These are phyloP conservation scores for Cyclophora punctaria DNA, from an alignment of 2,888 invertebrate species.

Conservation along the genomic window DNA sequence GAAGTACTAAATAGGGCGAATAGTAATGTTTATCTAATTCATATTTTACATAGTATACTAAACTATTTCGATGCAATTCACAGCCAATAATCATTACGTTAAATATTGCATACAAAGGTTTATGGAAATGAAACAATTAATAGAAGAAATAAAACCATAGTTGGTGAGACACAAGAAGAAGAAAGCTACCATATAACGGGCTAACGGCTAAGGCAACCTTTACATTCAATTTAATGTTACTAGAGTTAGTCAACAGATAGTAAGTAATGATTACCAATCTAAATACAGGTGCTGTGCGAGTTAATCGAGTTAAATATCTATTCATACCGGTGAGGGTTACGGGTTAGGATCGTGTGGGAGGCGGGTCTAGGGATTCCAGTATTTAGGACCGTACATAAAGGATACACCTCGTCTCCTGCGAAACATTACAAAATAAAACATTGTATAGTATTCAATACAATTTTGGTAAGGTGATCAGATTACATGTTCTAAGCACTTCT, in stretches of 20 bases:
- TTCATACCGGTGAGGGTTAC: conserved; percentile 26
- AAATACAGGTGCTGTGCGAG: conserved; percentile 24
- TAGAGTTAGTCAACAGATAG: conserved; percentile 29
- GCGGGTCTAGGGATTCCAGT: conserved; percentile 10
- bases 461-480: too few relatives aligned
- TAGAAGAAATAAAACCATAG: conserved; percentile 3
- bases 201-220: conserved; percentile 34
- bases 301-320: conserved; percentile 17
- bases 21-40: too few relatives aligned
- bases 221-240: conserved; percentile 22
- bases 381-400: conserved; percentile 21
- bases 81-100: too few relatives aligned
- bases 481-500: too few relatives aligned
- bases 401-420: conserved; percentile 20
- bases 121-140: too few relatives aligned
- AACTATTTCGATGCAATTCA: neutral
- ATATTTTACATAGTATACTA: neutral
- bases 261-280: conserved; percentile 16
- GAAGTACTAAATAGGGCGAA: too few relatives aligned
- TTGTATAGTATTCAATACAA: too few relatives aligned
- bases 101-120: neutral
- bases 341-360: conserved; percentile 10
- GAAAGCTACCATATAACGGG: conserved; percentile 22
- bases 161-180: conserved; percentile 14
- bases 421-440: conserved; percentile 1